phyloP scores from a whole-genome alignment of 2,797 vertebrate species.

The Lutjanus argentimaculatus region DNA sequence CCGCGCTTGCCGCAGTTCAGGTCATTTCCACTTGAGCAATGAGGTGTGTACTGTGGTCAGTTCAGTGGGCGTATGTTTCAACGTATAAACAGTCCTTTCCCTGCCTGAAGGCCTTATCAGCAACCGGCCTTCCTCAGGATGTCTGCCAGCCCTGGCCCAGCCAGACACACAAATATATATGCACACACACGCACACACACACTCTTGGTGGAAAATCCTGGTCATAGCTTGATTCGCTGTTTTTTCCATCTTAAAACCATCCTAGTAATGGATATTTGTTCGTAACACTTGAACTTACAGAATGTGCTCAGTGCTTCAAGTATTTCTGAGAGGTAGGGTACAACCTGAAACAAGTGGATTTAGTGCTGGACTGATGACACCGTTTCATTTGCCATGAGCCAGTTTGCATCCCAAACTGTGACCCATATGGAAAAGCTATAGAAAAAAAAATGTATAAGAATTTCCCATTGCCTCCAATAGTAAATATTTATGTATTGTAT shows the following conservation, averaged over 20 bases:
- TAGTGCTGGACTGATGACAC: background rate
- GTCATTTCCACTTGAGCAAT: constrained; percentile 68
- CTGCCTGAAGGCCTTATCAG: constrained; percentile 82
- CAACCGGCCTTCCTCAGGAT: constrained; percentile 86
- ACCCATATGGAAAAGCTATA: no score
- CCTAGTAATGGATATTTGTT: constrained; percentile 22
- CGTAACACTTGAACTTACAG: constrained; percentile 9
- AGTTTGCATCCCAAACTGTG: background rate
- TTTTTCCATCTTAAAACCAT: constrained; percentile 38
- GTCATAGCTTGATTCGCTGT: constrained; percentile 35
- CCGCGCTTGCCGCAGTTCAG: constrained; percentile 41
- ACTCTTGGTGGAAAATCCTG: constrained; percentile 53
- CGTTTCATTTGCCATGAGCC: background rate
- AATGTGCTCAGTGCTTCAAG: constrained; percentile 2
- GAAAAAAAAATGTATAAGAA: no score
- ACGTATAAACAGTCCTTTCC: constrained; percentile 79
- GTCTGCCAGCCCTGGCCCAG: constrained; percentile 67
- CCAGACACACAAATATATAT: background rate
- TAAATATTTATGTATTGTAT: no score
- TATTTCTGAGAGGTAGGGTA: constrained; percentile 2
- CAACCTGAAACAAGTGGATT: constrained; percentile 14
- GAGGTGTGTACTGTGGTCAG: constrained; percentile 63
- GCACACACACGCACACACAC: background rate
- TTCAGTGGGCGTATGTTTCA: constrained; percentile 72
- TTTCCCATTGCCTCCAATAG: no score